Conservation (phyloP, 2,797 vertebrate genomes). For the Pipistrellus pipistrellus region DNA sequence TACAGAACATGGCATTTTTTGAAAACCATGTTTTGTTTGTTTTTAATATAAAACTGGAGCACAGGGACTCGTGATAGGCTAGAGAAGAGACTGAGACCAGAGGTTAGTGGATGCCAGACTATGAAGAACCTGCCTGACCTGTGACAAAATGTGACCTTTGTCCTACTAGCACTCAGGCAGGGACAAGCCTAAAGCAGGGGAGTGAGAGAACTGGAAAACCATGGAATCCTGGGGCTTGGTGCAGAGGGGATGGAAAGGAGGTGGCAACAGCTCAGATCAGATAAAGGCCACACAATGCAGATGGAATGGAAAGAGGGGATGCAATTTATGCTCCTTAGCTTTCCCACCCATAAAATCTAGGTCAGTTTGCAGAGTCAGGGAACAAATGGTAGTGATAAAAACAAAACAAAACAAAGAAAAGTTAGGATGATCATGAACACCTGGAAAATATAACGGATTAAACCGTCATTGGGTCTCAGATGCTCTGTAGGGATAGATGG, state of each 20-base stretch:
- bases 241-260: background rate
- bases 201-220: background rate
- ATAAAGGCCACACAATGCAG: background rate
- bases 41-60: conserved; percentile 22
- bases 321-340: background rate
- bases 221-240: accelerated
- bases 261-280: background rate
- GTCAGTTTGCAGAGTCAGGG: background rate
- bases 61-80: background rate
- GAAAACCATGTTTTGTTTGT: background rate
- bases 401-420: background rate
- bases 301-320: background rate
- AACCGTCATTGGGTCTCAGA: background rate
- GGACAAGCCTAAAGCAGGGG: background rate
- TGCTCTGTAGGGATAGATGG: background rate
- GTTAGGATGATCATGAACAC: background rate
- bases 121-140: background rate
- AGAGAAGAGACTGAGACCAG: conserved; percentile 22
- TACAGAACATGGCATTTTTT: background rate
- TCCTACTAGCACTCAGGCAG: background rate
- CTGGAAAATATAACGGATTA: conserved; percentile 33
- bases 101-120: background rate
- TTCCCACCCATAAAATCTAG: background rate
- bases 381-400: conserved; percentile 1
- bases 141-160: conserved; percentile 32